A percentile compares a stretch with the other conserved stretches of the same genome.
Conservation (phyloP, 1,140 invertebrate species). For the Bombyx mori region ASM3026992v2 NC_085126.1:9563501-9564000, state of each 20-base stretch:
- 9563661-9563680: slow-evolving; percentile 25
- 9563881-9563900: background rate
- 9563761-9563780: slow-evolving; percentile 13
- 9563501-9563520: no score
- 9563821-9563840: slow-evolving; percentile 38
- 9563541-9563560: no score
- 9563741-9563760: slow-evolving; percentile 7
- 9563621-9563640: background rate
- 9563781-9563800: slow-evolving; percentile 50
- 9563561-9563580: no score
- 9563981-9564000: slow-evolving; percentile 23
- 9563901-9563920: background rate
- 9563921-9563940: background rate
- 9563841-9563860: slow-evolving; percentile 49
- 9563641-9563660: background rate
- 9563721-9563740: slow-evolving; percentile 11
- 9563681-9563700: slow-evolving; percentile 21
- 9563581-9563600: no score
- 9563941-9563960: slow-evolving; percentile 1
- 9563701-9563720: slow-evolving; percentile 15
- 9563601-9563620: no score
- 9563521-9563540: no score
- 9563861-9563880: slow-evolving; percentile 10
- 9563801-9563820: slow-evolving; percentile 53
- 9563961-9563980: background rate